These are phyloP conservation scores for Rhea pennata DNA, from an alignment of 2,113 vertebrate genomes.

Conservation along the genomic window DNA sequence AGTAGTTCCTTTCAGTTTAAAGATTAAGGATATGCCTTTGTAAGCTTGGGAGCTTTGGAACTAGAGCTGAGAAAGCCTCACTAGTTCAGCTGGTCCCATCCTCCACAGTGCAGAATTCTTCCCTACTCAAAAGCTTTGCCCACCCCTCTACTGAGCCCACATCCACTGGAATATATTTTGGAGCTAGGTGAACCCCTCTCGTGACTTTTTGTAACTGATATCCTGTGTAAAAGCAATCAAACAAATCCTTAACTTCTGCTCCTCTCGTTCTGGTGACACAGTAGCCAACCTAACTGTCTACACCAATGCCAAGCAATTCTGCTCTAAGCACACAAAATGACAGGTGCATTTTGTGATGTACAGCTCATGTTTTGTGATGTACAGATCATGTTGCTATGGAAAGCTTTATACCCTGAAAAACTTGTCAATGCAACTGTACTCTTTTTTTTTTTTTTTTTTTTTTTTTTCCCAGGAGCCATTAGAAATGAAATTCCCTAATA, in stretches of 20 bases:
- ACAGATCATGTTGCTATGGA: not conserved
- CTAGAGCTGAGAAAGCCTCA: not conserved
- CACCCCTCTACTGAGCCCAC: accelerated
- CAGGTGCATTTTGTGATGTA: not conserved
- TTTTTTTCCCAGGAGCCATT: conserved; percentile 82
- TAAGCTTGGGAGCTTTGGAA: not conserved
- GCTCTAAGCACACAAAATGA: accelerated
- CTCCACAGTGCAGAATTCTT: accelerated
- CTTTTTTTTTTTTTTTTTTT: not conserved
- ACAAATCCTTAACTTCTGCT: not conserved
- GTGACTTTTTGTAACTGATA: not conserved
- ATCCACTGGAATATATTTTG: not conserved
- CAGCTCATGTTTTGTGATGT: not conserved
- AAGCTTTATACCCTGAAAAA: not conserved
- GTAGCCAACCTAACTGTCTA: not conserved
- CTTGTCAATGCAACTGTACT: not conserved
- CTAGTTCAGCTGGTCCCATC: not conserved
- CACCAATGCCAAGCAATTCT: not conserved
- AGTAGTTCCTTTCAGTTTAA: not conserved
- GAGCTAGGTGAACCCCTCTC: not conserved
- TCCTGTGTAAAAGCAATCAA: not conserved
- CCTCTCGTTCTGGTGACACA: not conserved
- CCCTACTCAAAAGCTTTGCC: not conserved
- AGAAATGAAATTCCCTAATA: conserved; percentile 88
- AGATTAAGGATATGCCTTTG: not conserved